Evolutionary conservation across 2,797 vertebrate species (phyloP).

Genomic region (Forpus xanthops): DNA sequence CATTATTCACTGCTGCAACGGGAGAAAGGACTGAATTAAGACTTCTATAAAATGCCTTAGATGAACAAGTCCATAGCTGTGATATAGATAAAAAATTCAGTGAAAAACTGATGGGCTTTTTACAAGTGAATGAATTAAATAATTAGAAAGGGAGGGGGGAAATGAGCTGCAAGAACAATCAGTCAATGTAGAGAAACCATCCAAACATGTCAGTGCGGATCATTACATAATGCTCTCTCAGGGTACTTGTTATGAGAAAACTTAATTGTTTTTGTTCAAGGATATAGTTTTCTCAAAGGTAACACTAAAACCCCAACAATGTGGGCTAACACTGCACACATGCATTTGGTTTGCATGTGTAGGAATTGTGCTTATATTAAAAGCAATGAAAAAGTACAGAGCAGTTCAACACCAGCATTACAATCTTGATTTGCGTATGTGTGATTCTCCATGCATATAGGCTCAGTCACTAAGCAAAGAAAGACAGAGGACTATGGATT

Average conservation of each 20-base stretch:
- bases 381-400: background rate
- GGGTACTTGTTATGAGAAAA: background rate
- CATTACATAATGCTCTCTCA: background rate
- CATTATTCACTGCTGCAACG: conserved; percentile 10
- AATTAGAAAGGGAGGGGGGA: background rate
- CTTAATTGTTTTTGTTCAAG: background rate
- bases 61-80: background rate
- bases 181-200: background rate
- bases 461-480: background rate
- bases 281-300: background rate
- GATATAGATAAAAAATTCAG: background rate
- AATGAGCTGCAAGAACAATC: background rate
- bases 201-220: background rate
- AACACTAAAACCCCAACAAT: background rate
- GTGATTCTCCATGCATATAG: background rate
- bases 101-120: background rate
- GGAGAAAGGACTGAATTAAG: conserved; percentile 53
- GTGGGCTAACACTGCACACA: background rate
- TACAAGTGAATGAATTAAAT: background rate
- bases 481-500: background rate
- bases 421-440: background rate
- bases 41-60: background rate
- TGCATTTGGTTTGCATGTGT: background rate
- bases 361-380: background rate
- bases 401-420: background rate